Evolutionary conservation across 2,113 vertebrate species (phyloP).

Genomic region (Lontra canadensis): DNA sequence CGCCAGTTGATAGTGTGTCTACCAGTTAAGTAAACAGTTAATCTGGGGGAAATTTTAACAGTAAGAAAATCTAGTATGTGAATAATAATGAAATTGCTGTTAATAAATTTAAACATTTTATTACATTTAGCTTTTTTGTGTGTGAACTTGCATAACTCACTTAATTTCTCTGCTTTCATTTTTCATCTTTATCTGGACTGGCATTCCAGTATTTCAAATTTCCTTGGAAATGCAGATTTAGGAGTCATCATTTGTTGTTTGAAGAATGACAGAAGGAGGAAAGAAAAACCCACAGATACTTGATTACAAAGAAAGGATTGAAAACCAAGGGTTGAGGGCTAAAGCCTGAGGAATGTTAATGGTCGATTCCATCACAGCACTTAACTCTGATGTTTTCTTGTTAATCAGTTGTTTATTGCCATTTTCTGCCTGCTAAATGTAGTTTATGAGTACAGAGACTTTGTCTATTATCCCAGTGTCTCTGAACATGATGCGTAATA

Average conservation of each 20-base stretch:
- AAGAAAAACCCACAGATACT: not conserved
- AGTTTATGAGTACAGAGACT: not conserved
- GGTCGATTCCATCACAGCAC: not conserved
- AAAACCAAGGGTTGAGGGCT: not conserved
- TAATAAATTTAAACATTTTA: conserved; percentile 6
- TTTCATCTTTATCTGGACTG: not conserved
- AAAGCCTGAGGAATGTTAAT: not conserved
- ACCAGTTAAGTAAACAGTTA: not conserved
- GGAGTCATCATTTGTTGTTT: not conserved
- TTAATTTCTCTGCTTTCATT: not conserved
- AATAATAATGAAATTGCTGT: not conserved
- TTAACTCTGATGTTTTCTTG: not conserved
- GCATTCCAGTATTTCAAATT: not conserved
- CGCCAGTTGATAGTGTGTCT: not conserved
- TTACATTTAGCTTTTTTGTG: not conserved
- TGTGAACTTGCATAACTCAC: not conserved
- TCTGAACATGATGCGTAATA: not conserved
- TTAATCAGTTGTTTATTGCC: not conserved
- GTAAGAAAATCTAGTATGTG: not conserved
- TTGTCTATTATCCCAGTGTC: not conserved
- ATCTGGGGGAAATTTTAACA: not conserved
- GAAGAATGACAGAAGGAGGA: not conserved
- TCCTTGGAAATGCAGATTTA: not conserved
- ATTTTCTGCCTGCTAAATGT: not conserved
- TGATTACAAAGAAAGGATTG: not conserved